Percentiles rank a stretch among this genome's conserved stretches.
Conservation (phyloP, 2,888 invertebrate genomes). For the Congeria kusceri region DNA sequence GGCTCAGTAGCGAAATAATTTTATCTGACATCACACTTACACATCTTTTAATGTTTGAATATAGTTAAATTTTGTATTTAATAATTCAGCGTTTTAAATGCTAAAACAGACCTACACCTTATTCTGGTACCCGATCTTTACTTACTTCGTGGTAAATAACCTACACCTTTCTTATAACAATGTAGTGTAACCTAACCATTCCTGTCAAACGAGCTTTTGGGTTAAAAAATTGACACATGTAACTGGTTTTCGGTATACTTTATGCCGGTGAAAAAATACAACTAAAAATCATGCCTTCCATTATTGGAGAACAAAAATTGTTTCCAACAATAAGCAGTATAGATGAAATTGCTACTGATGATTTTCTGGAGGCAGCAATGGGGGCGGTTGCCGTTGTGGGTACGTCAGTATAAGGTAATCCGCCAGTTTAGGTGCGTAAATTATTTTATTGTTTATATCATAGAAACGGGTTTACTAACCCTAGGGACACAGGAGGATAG, state of each 20-base stretch:
- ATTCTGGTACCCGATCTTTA: too few species aligned
- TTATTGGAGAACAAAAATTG: conserved; percentile 34
- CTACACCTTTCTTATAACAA: neutral
- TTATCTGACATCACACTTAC: too few species aligned
- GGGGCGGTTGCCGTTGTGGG: conserved; percentile 37
- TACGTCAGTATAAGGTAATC: conserved; percentile 17
- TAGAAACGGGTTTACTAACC: too few species aligned
- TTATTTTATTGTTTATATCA: too few species aligned
- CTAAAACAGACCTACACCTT: too few species aligned
- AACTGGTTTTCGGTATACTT: neutral
- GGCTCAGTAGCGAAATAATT: too few species aligned
- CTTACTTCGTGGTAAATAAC: neutral
- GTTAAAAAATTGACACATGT: neutral
- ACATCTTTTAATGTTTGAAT: too few species aligned
- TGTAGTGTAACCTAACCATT: neutral
- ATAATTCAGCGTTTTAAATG: too few species aligned
- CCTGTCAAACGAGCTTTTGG: neutral
- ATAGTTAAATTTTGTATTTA: too few species aligned
- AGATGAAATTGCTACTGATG: conserved; percentile 37
- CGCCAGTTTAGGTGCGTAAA: too few species aligned
- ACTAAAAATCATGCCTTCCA: conserved; percentile 29
- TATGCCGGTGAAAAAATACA: neutral
- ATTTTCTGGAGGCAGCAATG: conserved; percentile 37
- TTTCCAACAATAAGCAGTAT: conserved; percentile 31
- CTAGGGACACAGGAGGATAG: too few species aligned